Evolutionary conservation across 2,797 vertebrate species (phyloP), one percentile per base, ranked within the genome.

Genomic region (Lepus townsendii): DNA sequence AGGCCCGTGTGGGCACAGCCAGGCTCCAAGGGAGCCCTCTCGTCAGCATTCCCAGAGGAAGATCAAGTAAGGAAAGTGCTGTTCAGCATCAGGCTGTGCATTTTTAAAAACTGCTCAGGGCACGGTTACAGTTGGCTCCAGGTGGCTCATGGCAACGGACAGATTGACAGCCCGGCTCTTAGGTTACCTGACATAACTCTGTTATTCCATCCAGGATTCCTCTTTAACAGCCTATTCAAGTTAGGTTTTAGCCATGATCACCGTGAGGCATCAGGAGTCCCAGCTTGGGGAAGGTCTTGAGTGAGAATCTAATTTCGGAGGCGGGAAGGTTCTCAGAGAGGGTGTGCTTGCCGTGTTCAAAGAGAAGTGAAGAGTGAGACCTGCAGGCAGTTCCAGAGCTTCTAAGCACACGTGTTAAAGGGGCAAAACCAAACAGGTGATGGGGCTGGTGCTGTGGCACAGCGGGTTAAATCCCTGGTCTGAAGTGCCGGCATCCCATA

Each of bases 151-250:
- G 7, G 42, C 50, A 50, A 6, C 60, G 62, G 57, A 10, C 65
- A 57, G 35, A 10, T 20, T 78, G 10, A 86, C 69, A 90, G 84
- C n/a, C 11, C 0, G 0, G 30, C 60, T 94, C 57, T 6, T 2
- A 2, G 52, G 38, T 96, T 79, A 93, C 86, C 95, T 94, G 84
- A 94, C 3, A 20, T 82, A 80, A 96, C 77, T 91, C 75, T 72
- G 30, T 32, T 63, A 68, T 62, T 95, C 86, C 86, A 97, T 97
- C 88, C 50, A 96, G 88, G 88, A 91, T 92, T 96, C 96, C 93
- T 86, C 86, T 83, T 93, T 92, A n/a, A 91, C 93, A 96, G 42
- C 13, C 26, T 88, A 91, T 89, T 96, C 93, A 90, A 93, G 38
- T 71, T 96, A 90, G 73, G 52, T 92, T 94, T 90, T 26, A 80